These are phyloP conservation scores for Phaethon lepturus DNA, from an alignment of 2,113 vertebrate species.

Conservation along the genomic window DNA sequence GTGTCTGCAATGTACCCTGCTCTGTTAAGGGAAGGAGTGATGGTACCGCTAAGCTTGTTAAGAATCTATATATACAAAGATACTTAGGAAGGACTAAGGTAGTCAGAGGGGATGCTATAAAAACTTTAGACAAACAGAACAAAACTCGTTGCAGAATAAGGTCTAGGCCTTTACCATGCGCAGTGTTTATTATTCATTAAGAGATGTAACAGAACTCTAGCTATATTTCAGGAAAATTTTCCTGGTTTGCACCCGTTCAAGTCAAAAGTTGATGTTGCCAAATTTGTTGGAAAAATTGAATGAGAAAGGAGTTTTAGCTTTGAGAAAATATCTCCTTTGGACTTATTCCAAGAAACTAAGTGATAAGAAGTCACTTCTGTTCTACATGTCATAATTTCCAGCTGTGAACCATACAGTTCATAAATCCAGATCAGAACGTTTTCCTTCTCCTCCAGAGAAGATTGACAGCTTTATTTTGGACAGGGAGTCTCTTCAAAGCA, in stretches of 20 bases:
- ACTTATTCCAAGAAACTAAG: neutral
- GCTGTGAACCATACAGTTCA: neutral
- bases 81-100: neutral
- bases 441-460: neutral
- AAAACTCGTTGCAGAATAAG: neutral
- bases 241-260: neutral
- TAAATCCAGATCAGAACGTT: neutral
- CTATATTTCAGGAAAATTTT: neutral
- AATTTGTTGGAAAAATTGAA: neutral
- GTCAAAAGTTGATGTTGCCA: neutral
- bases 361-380: neutral
- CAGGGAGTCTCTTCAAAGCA: neutral
- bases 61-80: neutral
- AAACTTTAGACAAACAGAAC: neutral
- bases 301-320: neutral
- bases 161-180: neutral
- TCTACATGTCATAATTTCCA: neutral
- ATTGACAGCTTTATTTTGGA: neutral
- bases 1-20: neutral
- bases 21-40: neutral
- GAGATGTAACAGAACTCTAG: neutral
- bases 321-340: neutral
- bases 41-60: neutral
- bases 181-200: neutral
- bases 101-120: neutral